These are phyloP conservation scores for Macrosiphum euphorbiae DNA, from an alignment of 2,888 invertebrate genomes.

Conservation along the genomic window DNA sequence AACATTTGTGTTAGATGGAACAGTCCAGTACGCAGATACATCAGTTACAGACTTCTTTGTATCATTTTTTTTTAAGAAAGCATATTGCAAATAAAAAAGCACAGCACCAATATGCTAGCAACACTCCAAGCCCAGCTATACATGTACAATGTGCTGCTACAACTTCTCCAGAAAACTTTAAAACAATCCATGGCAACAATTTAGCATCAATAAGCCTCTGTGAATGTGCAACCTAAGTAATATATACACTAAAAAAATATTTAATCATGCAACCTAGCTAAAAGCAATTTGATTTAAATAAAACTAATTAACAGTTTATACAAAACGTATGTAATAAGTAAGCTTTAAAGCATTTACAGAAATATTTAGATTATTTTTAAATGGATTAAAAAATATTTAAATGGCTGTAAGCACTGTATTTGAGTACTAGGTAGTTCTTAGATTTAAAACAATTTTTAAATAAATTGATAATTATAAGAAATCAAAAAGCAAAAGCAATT, in stretches of 20 bases:
- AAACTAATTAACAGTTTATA: background rate
- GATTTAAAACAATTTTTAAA: background rate
- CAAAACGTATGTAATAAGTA: background rate
- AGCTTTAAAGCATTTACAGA: background rate
- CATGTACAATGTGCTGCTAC: constrained; percentile 28
- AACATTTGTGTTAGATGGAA: background rate
- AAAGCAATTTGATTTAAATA: background rate
- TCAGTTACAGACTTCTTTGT: constrained; percentile 20
- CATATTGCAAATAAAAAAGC: constrained; percentile 34
- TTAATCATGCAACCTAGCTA: background rate
- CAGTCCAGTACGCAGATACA: constrained; percentile 29
- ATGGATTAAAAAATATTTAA: background rate
- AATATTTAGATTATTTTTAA: background rate
- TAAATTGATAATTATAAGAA: background rate
- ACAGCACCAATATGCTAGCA: constrained; percentile 15
- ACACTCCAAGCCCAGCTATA: constrained; percentile 25
- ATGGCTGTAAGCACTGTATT: background rate
- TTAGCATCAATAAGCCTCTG: constrained; percentile 5
- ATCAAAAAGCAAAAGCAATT: constrained; percentile 18
- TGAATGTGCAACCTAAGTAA: constrained; percentile 19
- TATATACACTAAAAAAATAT: background rate
- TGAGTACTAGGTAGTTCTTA: background rate
- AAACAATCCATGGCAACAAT: constrained; percentile 7
- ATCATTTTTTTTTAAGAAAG: constrained; percentile 23
- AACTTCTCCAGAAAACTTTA: background rate